A percentile compares a stretch with the other conserved stretches of the same genome.
These are phyloP conservation scores for Riparia riparia DNA, from an alignment of 2,113 vertebrate genomes.

Conservation along the genomic window DNA sequence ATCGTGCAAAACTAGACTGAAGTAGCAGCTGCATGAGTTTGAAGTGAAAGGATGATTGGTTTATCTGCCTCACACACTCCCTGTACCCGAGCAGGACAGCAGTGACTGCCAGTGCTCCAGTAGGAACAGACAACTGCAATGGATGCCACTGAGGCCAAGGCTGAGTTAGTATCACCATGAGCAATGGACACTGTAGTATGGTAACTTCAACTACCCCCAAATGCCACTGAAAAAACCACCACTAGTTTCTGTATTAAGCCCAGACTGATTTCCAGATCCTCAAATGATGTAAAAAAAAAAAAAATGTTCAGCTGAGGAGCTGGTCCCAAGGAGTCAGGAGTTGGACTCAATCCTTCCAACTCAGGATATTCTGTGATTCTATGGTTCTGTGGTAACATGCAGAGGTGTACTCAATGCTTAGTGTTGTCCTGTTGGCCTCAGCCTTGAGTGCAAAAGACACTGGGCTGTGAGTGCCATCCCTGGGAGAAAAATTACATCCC, in stretches of 20 bases:
- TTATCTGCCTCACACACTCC: neutral
- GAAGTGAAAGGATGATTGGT: neutral
- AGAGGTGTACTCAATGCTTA: neutral
- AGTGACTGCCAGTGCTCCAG: neutral
- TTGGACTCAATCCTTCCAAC: neutral
- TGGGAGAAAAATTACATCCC: neutral
- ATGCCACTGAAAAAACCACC: neutral
- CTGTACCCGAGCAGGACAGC: neutral
- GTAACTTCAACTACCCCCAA: neutral
- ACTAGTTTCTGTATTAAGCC: neutral
- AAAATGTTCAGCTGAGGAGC: neutral
- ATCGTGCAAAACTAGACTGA: neutral
- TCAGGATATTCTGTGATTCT: neutral
- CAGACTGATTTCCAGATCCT: neutral
- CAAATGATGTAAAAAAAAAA: neutral
- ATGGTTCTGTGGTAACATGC: neutral
- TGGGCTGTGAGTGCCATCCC: neutral
- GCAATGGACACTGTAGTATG: neutral
- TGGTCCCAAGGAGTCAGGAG: neutral
- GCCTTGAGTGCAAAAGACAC: neutral
- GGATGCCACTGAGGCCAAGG: neutral
- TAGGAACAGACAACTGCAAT: fast-evolving
- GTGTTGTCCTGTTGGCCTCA: neutral
- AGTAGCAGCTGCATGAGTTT: neutral
- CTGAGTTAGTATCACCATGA: neutral